A percentile compares a stretch with the other conserved stretches of the same genome.
These are phyloP conservation scores for Teleogryllus occipitalis DNA, from an alignment of 1,140 invertebrate genomes.

Conservation along the genomic window DNA sequence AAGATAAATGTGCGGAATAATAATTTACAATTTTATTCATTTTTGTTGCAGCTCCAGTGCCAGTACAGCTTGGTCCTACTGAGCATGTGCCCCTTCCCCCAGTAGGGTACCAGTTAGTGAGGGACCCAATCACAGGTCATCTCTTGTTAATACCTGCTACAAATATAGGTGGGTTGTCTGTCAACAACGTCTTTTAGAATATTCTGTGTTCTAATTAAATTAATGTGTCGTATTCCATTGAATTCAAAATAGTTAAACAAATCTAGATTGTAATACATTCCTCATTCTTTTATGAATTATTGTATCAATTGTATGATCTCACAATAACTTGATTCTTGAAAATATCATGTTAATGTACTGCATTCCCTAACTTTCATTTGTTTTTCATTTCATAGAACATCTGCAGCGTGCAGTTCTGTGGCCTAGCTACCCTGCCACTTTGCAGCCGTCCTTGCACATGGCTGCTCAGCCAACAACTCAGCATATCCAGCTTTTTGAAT, in stretches of 20 bases:
- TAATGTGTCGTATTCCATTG: neutral
- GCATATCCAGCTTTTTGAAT: conserved; percentile 21
- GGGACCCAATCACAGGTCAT: conserved; percentile 72
- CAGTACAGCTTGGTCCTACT: conserved; percentile 29
- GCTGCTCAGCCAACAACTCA: conserved; percentile 12
- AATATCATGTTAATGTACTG: neutral
- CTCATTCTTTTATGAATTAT: no score
- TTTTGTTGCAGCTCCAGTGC: conserved; percentile 11
- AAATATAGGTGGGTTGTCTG: conserved; percentile 44
- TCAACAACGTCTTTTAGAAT: neutral
- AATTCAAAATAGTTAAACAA: no score
- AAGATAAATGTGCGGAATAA: neutral
- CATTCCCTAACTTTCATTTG: neutral
- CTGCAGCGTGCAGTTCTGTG: conserved; percentile 66
- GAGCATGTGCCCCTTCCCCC: conserved; percentile 52
- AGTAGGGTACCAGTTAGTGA: conserved; percentile 67
- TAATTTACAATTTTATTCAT: neutral
- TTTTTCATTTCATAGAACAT: conserved; percentile 45
- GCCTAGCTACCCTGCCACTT: conserved; percentile 47
- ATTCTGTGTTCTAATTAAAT: neutral
- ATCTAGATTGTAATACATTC: no score
- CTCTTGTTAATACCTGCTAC: conserved; percentile 65
- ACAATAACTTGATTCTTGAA: no score
- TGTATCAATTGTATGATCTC: no score
- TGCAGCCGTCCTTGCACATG: conserved; percentile 10